Evolutionary conservation across 2,888 invertebrate species (phyloP).

Genomic region (Lochmaea crataegi): DNA sequence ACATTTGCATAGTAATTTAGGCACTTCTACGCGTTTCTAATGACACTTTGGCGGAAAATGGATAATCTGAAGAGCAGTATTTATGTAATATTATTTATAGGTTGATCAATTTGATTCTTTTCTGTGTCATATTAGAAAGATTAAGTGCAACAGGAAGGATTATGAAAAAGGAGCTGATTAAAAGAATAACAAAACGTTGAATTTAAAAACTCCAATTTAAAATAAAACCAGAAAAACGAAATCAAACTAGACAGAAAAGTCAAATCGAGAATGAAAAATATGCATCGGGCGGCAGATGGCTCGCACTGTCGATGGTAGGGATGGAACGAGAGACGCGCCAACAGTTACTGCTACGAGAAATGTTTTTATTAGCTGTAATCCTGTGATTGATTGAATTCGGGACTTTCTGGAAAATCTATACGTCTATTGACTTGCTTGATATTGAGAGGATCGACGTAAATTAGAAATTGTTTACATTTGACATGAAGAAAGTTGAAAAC

Average conservation of each 20-base stretch:
- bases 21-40: conserved; percentile 54
- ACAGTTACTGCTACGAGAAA: conserved; percentile 63
- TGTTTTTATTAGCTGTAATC: conserved; percentile 67
- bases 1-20: conserved; percentile 66
- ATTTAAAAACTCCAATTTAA: background rate
- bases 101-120: background rate
- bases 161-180: background rate
- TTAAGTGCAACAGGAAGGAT: background rate
- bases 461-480: background rate
- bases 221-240: conserved; percentile 47
- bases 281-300: conserved; percentile 60
- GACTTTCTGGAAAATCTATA: conserved; percentile 17
- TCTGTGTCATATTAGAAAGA: background rate
- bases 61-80: conserved; percentile 4
- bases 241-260: conserved; percentile 53
- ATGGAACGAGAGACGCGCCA: conserved; percentile 56
- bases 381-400: conserved; percentile 65
- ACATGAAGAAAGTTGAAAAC: no score
- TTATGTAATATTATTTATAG: background rate
- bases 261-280: conserved; percentile 64
- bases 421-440: conserved; percentile 8
- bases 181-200: conserved; percentile 28
- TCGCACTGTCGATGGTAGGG: conserved; percentile 56
- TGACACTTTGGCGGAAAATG: conserved; percentile 39
- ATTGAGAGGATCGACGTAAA: background rate